Evolutionary conservation across 2,797 vertebrate genomes (phyloP).

Genomic region (Lemur catta): DNA sequence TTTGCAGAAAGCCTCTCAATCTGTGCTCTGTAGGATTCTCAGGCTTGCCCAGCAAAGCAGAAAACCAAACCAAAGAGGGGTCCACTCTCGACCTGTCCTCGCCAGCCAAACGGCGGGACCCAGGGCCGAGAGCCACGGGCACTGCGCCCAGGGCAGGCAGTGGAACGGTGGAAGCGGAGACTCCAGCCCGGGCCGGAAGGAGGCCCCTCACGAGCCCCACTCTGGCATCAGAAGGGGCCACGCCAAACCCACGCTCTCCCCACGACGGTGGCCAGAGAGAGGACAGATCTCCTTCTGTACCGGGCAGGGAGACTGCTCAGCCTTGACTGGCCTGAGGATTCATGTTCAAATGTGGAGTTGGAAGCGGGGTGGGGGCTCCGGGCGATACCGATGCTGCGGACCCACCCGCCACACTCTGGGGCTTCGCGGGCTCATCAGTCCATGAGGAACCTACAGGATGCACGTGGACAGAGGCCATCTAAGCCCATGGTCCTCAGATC

Average conservation of each 20-base stretch:
- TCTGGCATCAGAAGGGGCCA: too few species aligned
- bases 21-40: not conserved
- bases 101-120: not conserved
- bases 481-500: not conserved
- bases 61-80: not conserved
- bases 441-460: not conserved
- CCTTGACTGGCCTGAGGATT: not conserved
- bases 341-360: not conserved
- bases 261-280: not conserved
- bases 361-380: not conserved
- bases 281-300: fast-evolving
- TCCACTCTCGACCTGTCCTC: not conserved
- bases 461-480: not conserved
- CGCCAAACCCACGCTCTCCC: fast-evolving
- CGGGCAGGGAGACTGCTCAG: not conserved
- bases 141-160: not conserved
- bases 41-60: not conserved
- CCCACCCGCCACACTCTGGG: not conserved
- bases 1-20: not conserved
- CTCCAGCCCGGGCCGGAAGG: fast-evolving
- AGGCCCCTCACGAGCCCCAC: fast-evolving
- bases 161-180: not conserved
- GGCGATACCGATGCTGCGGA: not conserved
- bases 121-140: not conserved
- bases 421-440: not conserved